These are phyloP conservation scores for Lutraria rhynchaena DNA, from an alignment of 1,140 invertebrate genomes.

Conservation along the genomic window DNA sequence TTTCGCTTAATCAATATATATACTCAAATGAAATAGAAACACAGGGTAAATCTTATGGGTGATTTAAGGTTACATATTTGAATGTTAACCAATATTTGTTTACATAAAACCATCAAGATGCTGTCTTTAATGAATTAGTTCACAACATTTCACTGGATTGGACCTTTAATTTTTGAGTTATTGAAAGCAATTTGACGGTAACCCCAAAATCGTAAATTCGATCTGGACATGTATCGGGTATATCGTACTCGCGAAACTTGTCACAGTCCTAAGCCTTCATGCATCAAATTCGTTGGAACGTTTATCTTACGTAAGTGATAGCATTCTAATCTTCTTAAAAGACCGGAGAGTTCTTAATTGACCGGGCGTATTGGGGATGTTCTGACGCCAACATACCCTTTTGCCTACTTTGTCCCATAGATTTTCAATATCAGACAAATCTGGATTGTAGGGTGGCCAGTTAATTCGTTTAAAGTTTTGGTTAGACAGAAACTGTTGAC, in stretches of 20 bases:
- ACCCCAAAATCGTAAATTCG: neutral
- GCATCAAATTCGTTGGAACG: conserved; percentile 20
- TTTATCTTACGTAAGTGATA: conserved; percentile 22
- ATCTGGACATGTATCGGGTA: conserved; percentile 17
- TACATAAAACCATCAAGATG: neutral
- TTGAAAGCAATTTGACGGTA: conserved; percentile 12
- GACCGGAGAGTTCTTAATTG: neutral
- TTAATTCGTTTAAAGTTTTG: conserved; percentile 4
- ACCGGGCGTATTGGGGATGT: neutral
- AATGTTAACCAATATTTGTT: neutral
- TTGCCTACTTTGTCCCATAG: conserved; percentile 12
- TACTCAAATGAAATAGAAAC: too few species aligned
- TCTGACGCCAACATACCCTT: conserved; percentile 27
- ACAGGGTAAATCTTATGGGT: neutral
- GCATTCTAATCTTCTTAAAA: conserved; percentile 23
- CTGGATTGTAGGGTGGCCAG: conserved; percentile 30
- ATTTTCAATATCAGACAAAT: conserved; percentile 23
- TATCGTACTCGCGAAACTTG: conserved; percentile 22
- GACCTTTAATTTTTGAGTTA: conserved; percentile 10
- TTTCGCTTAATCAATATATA: too few species aligned
- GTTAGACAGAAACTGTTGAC: neutral
- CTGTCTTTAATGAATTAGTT: conserved; percentile 6
- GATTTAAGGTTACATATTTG: neutral
- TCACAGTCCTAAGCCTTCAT: conserved; percentile 10
- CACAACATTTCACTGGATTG: conserved; percentile 4